These are phyloP conservation scores for Aethina tumida DNA, from an alignment of 1,140 invertebrate genomes.

Conservation along the genomic window DNA sequence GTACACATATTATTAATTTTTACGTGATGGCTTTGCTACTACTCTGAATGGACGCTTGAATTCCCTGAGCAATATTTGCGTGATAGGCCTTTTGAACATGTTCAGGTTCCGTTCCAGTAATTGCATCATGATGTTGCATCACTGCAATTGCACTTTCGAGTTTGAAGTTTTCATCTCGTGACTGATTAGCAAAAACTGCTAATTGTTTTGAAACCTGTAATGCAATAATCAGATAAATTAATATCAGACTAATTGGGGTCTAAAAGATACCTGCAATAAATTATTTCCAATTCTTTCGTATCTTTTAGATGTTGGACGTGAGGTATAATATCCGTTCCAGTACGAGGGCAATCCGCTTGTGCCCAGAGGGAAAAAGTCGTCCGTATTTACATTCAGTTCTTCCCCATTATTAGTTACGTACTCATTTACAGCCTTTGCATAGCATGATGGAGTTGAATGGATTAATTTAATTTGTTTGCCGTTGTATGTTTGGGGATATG, in stretches of 20 bases:
- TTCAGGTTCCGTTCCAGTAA: conserved; percentile 64
- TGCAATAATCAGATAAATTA: conserved; percentile 8
- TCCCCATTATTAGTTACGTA: conserved; percentile 56
- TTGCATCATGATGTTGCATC: conserved; percentile 60
- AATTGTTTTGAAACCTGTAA: conserved; percentile 48
- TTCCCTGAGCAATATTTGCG: too few relatives aligned
- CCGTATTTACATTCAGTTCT: too few relatives aligned
- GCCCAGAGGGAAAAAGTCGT: conserved; percentile 72
- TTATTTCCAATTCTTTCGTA: conserved; percentile 52
- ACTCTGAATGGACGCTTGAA: too few relatives aligned
- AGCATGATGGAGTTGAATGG: conserved; percentile 70
- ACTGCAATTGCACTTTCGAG: conserved; percentile 47
- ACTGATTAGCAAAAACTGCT: conserved; percentile 13
- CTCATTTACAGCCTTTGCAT: conserved; percentile 51
- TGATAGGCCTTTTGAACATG: too few relatives aligned
- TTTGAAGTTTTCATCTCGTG: conserved; percentile 2
- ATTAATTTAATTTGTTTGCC: too few relatives aligned
- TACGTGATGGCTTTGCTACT: too few relatives aligned
- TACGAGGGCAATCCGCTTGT: conserved; percentile 55
- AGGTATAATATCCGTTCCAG: conserved; percentile 81
- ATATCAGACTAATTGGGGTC: conserved; percentile 6
- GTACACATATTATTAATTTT: too few relatives aligned
- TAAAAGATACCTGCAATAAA: conserved; percentile 47
- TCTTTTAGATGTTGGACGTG: conserved; percentile 56
- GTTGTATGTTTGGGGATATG: too few relatives aligned